Conservation (phyloP, 2,797 vertebrate species). For the Myiotriccus ornatus region DNA sequence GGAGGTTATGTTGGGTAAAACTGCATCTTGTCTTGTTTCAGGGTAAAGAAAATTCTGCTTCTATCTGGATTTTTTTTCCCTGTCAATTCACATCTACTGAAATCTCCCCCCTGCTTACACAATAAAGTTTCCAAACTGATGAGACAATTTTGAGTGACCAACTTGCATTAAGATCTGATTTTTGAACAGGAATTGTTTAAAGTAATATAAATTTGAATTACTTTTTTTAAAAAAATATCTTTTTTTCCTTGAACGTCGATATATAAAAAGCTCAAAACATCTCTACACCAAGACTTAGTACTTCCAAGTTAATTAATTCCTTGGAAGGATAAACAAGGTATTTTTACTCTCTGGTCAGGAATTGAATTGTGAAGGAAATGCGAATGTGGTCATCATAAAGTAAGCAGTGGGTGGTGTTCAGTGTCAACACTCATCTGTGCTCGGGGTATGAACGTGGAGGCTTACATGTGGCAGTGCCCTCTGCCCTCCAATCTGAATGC, state of each 20-base stretch:
- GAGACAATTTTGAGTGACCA: neutral
- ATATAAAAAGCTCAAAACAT: neutral
- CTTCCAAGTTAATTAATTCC: neutral
- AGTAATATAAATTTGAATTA: neutral
- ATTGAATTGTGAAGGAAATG: neutral
- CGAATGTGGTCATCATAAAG: neutral
- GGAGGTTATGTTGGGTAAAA: neutral
- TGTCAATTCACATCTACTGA: neutral
- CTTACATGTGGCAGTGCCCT: neutral
- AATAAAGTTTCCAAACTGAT: neutral
- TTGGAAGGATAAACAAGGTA: neutral
- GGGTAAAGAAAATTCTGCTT: neutral
- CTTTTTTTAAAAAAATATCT: neutral
- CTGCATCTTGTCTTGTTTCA: neutral
- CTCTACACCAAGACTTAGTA: neutral
- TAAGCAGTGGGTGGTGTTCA: rapidly evolving
- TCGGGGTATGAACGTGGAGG: neutral
- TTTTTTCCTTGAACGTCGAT: neutral
- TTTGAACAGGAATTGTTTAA: neutral
- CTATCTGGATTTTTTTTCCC: neutral
- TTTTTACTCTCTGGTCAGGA: conserved; percentile 1
- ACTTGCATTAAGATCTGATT: neutral
- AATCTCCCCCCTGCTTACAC: neutral
- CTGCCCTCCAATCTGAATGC: neutral
- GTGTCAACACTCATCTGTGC: neutral